phyloP scores from a whole-genome alignment of 2,113 vertebrate species.

The Dipodomys merriami region DNA sequence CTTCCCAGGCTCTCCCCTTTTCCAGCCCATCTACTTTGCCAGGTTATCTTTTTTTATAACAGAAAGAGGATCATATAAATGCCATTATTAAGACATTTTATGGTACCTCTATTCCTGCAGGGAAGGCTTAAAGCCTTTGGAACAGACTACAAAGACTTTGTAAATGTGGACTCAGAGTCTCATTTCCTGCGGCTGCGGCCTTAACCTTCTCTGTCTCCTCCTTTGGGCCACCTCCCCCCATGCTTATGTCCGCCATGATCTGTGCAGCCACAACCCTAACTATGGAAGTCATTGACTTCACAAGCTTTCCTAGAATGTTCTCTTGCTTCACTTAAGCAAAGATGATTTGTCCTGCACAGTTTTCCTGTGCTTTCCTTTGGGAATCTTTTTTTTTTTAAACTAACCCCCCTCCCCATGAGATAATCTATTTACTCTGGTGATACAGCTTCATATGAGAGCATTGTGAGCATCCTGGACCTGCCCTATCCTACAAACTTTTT shows the following conservation, averaged over 20 bases:
- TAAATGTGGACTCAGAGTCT: not conserved
- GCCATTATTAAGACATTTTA: not conserved
- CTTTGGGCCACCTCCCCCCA: no score
- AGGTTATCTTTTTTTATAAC: not conserved
- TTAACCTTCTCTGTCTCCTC: not conserved
- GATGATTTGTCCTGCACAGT: not conserved
- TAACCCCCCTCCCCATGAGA: not conserved
- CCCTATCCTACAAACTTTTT: no score
- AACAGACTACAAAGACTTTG: not conserved
- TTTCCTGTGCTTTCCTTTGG: not conserved
- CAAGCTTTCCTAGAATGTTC: not conserved
- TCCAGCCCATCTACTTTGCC: not conserved
- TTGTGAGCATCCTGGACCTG: fast-evolving
- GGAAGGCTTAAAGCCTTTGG: not conserved
- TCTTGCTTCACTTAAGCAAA: not conserved
- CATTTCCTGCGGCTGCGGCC: not conserved
- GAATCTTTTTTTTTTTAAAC: not conserved
- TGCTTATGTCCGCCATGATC: not conserved
- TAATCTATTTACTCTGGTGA: not conserved
- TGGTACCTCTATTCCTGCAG: not conserved
- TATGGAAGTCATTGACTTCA: no score
- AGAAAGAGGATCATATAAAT: not conserved
- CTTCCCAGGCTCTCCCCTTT: not conserved
- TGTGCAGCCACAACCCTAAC: not conserved
- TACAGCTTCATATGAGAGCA: fast-evolving